Evolutionary conservation across 2,113 vertebrate species (phyloP), one percentile per base, ranked within the genome.

Genomic region (Brachirus orientalis): DNA sequence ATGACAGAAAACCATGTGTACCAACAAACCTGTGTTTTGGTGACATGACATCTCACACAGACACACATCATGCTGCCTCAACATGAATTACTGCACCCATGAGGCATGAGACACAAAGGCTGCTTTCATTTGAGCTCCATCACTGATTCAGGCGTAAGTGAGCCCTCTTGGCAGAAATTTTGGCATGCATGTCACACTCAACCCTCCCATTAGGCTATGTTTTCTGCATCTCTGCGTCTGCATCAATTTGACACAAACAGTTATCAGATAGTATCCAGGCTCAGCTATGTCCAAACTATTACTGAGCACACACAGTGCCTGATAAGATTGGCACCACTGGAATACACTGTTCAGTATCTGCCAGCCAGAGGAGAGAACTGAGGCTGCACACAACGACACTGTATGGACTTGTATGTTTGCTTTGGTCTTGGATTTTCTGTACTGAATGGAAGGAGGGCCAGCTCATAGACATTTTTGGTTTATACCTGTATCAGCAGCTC

Each of bases 261-360:
- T 76, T 83, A 77, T 87, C 85, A 83, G 70, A 69, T 58, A 51
- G 73, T 77, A 63, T 86, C 82, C 62, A 61, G 59, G 22, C 58
- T 72, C 71, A 60, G 58, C 72, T 75, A 59, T 86, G 86, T 86
- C 76, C 35, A n/a, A 19, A 77, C 52, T 14, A 68, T 66, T 50
- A 14, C 67, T 86, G 78, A 56, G 69, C 60, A 79, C 67, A 75
- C 81, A 69, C 61, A 16, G 54, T 61, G 58, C 62, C 77, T 62
- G 87, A 89, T 87, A 88, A 84, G 79, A 86, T 75, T 61, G 40
- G 70, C 68, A 64, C 63, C 83, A 1, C 59, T 22, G 51, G 79
- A 84, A 81, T 77, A 18, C 7, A 63, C 68, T 63, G 66, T 58
- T 70, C 18, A 68, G 65, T 41, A 14, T 10, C 69, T 48, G 33